These are phyloP conservation scores for Notocelia uddmanniana DNA, from an alignment of 2,888 invertebrate genomes.

Conservation along the genomic window DNA sequence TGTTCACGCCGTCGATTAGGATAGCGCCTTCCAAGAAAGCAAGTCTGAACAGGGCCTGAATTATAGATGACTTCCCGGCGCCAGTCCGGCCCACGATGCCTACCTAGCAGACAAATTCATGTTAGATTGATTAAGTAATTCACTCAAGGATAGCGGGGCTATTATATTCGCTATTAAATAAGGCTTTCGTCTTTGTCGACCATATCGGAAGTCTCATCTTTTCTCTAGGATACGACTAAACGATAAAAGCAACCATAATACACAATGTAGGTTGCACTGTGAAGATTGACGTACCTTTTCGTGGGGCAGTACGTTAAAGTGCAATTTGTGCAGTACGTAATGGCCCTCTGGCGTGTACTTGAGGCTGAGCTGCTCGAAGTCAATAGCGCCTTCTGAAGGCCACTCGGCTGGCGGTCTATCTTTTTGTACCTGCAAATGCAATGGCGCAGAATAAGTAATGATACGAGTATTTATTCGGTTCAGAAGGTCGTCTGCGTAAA, in stretches of 20 bases:
- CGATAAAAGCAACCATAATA: no score
- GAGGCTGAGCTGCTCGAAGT: constrained; percentile 79
- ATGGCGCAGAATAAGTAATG: no score
- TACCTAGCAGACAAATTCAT: constrained; percentile 66
- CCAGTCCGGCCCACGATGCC: constrained; percentile 89
- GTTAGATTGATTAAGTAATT: not conserved
- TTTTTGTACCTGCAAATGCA: constrained; percentile 58
- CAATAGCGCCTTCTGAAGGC: constrained; percentile 83
- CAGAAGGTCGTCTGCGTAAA: no score
- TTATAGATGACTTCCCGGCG: constrained; percentile 89
- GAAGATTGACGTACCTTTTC: constrained; percentile 70
- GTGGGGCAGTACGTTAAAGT: constrained; percentile 75
- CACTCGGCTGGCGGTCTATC: constrained; percentile 76
- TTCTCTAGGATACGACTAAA: not conserved
- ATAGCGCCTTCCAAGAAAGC: constrained; percentile 89
- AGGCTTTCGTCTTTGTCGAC: not conserved
- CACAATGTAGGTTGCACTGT: not conserved
- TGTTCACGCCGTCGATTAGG: constrained; percentile 89
- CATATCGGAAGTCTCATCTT: not conserved
- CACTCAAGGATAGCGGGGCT: no score
- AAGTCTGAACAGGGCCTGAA: constrained; percentile 88
- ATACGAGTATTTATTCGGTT: no score
- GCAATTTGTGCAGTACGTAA: constrained; percentile 83
- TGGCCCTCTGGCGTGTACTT: constrained; percentile 83
- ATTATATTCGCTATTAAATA: no score